phyloP scores from a whole-genome alignment of 2,113 vertebrate genomes.

The Protobothrops mucrosquamatus region DNA sequence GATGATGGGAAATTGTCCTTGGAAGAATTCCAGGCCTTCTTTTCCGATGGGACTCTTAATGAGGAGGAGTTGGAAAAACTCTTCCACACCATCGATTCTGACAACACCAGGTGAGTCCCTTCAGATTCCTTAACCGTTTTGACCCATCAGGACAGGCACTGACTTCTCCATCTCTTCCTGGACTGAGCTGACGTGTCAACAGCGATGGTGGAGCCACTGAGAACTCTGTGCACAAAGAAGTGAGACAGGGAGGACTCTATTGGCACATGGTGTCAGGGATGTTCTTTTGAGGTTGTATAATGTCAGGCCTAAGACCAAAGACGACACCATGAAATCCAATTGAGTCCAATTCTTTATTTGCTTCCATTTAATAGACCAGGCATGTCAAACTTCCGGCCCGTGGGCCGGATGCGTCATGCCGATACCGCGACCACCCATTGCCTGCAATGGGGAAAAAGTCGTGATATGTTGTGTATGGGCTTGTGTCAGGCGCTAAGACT shows the following conservation, averaged over 20 bases:
- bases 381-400: too few relatives aligned
- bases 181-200: background rate
- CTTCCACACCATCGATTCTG: conserved; percentile 95
- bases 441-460: too few relatives aligned
- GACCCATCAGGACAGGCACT: background rate
- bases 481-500: background rate
- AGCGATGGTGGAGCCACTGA: too few relatives aligned
- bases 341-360: background rate
- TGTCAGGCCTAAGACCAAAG: background rate
- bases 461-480: background rate
- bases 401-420: too few relatives aligned
- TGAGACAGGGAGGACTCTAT: background rate
- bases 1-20: conserved; percentile 96
- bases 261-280: background rate
- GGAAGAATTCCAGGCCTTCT: conserved; percentile 98
- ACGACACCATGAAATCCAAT: background rate
- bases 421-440: too few relatives aligned
- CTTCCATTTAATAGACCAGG: background rate
- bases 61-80: conserved; percentile 93
- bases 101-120: conserved; percentile 90
- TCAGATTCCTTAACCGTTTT: background rate
- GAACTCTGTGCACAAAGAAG: background rate
- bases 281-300: background rate
- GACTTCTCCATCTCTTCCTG: background rate
- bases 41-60: conserved; percentile 90